A percentile compares a stretch with the other conserved stretches of the same genome.
Evolutionary conservation across 2,888 invertebrate genomes (phyloP).

Genomic region (Campaea margaritaria): DNA sequence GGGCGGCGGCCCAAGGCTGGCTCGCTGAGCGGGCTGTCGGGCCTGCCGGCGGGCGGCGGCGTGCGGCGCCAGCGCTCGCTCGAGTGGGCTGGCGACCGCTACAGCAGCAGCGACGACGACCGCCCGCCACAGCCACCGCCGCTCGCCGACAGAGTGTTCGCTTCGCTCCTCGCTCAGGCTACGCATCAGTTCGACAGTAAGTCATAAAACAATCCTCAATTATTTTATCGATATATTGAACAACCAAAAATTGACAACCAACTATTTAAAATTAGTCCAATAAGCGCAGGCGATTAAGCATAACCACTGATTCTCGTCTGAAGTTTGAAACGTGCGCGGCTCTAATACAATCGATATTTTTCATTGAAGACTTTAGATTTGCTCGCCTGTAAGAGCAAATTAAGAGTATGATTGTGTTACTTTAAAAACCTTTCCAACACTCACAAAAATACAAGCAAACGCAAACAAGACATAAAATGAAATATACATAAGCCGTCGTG

Average conservation of each 20-base stretch:
- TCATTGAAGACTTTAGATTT: no score
- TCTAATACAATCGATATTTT: no score
- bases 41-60: conserved; percentile 61
- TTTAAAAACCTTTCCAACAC: neutral
- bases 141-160: conserved; percentile 81
- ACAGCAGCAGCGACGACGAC: conserved; percentile 84
- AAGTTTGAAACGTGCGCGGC: no score
- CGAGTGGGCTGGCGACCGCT: conserved; percentile 85
- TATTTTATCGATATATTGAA: no score
- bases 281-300: no score
- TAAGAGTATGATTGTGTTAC: no score
- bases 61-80: conserved; percentile 85
- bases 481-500: conserved; percentile 33
- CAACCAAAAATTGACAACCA: no score
- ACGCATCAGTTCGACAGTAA: conserved; percentile 83
- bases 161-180: conserved; percentile 82
- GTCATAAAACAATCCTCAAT: conserved; percentile 36
- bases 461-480: conserved; percentile 38
- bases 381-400: no score
- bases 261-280: no score
- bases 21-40: conserved; percentile 75
- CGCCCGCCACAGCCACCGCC: conserved; percentile 80
- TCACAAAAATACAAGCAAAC: conserved; percentile 8
- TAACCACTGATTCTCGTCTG: no score
- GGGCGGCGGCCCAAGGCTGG: conserved; percentile 78